Base-by-base conservation (phyloP, 2,888 invertebrate genomes). In the Orgyia antiqua region DNA sequence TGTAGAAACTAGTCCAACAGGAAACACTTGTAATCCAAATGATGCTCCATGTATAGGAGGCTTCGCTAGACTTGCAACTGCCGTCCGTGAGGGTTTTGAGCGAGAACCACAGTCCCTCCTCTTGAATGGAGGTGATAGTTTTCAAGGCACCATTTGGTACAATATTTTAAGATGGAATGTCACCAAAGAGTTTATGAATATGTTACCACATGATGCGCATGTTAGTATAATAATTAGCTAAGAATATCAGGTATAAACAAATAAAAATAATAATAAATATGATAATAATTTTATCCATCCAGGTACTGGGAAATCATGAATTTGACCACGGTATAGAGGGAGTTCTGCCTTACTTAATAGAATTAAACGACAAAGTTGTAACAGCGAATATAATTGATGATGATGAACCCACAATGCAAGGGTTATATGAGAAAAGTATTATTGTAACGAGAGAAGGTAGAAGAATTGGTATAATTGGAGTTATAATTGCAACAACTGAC, bases 261-360 rank as follows among this genome's bases (percentile, higher is more conserved):
- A n/a, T n/a, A n/a, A n/a, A n/a, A n/a, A n/a, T n/a, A n/a, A n/a
- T n/a, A n/a, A n/a, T n/a, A n/a, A n/a, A n/a, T n/a, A n/a, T n/a
- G n/a, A n/a, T n/a, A n/a, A n/a, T n/a, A n/a, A n/a, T n/a, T n/a
- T n/a, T n/a, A n/a, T n/a, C n/a, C n/a, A 2, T 2, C 8, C 62
- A 95, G 94, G 92, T 93, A 0, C 65, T 95, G 24, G 95, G 95
- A 2, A 95, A 95, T 62, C 95, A 96, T 60, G 95, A 96, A 63
- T 96, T 96, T 51, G 96, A 96, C 63, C 89, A 93, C 47, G 90
- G 89, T 0, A 79, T 95, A 1, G 88, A 77, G 21, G 94, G 93
- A 2, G 75, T 94, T 0, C 89, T 91, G 0, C 93, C 93, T 0
- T 95, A 93, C 60, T 65, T 96, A 5, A 55, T 90, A 54, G 65